phyloP scores from a whole-genome alignment of 2,888 invertebrate species.

The Acrocyrtus sp. region DNA sequence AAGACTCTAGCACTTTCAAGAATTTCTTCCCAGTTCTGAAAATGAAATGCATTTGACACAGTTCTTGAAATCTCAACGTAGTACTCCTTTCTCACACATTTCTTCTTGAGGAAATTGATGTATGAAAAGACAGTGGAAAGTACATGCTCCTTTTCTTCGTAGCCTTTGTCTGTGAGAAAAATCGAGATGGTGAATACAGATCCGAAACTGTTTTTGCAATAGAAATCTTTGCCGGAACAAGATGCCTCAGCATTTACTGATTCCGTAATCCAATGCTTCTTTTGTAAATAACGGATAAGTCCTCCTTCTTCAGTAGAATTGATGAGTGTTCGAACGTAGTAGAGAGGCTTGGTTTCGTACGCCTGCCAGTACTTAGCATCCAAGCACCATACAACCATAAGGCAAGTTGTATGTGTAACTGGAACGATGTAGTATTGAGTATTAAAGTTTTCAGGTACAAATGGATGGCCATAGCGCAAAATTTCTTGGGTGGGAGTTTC shows the following conservation, averaged over 20 bases:
- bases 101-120: not conserved
- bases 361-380: constrained; percentile 5
- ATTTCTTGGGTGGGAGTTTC: not conserved
- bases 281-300: not conserved
- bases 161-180: constrained; percentile 12
- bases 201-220: not conserved
- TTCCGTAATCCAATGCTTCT: constrained; percentile 4
- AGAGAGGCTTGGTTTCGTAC: constrained; percentile 17
- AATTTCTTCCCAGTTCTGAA: constrained; percentile 23
- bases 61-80: constrained; percentile 20
- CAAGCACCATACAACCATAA: constrained; percentile 18
- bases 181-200: constrained; percentile 6
- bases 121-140: constrained; percentile 18
- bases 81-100: not conserved
- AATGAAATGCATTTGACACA: constrained; percentile 12
- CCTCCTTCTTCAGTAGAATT: not conserved
- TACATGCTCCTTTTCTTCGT: not conserved
- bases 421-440: constrained; percentile 3
- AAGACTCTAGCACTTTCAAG: not conserved
- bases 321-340: constrained; percentile 1
- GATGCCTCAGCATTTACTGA: not conserved
- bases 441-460: not conserved
- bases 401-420: not conserved
- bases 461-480: not conserved
- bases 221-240: not conserved